A percentile compares a stretch with the other conserved stretches of the same genome.
These are phyloP conservation scores for Pocota personata DNA, from an alignment of 2,888 invertebrate genomes.

Conservation along the genomic window DNA sequence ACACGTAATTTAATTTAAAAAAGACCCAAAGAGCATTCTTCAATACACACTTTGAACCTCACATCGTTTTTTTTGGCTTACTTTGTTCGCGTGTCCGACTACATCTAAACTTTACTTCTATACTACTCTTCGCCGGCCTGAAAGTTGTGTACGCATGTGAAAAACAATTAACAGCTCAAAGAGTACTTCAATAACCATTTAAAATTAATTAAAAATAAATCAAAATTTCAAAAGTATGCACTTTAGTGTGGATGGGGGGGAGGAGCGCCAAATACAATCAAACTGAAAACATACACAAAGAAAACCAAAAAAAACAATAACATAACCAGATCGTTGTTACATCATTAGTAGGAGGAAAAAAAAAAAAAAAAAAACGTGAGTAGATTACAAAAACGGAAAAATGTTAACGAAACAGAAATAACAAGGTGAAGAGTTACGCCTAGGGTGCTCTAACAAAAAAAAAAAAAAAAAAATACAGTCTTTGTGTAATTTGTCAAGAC, in stretches of 20 bases:
- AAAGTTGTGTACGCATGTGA: background rate
- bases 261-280: background rate
- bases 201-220: background rate
- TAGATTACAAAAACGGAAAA: slow-evolving; percentile 9
- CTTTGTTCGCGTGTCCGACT: too few species aligned
- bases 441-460: slow-evolving; percentile 58
- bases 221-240: slow-evolving; percentile 41
- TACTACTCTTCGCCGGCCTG: too few species aligned
- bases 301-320: background rate
- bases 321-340: background rate
- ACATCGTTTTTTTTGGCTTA: too few species aligned
- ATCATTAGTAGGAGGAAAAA: background rate
- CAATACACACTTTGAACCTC: too few species aligned
- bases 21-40: too few species aligned
- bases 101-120: too few species aligned
- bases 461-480: slow-evolving; percentile 44
- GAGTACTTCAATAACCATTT: background rate
- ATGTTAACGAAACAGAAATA: slow-evolving; percentile 3
- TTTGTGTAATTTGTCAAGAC: background rate
- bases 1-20: too few species aligned
- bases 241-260: background rate
- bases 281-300: slow-evolving; percentile 25
- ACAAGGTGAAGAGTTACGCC: slow-evolving; percentile 15
- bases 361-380: background rate
- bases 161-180: background rate